Conservation (phyloP, 2,797 vertebrate species). For the Halcyon chelicuti region DNA sequence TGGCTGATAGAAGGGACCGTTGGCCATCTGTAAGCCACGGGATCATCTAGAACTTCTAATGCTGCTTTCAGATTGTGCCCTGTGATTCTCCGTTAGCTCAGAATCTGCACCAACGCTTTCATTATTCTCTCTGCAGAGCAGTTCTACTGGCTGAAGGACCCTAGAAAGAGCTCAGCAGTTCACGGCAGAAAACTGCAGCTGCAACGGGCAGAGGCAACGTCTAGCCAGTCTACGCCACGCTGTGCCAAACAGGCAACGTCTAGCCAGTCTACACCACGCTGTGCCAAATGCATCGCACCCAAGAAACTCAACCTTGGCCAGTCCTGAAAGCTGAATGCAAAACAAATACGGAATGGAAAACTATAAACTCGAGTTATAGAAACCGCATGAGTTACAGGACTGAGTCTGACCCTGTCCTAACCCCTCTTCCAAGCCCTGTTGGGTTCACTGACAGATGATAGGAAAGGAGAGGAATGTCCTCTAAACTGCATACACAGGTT, state of each 20-base stretch:
- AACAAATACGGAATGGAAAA: neutral
- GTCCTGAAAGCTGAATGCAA: neutral
- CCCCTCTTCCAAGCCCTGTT: neutral
- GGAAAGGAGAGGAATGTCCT: neutral
- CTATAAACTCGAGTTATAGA: neutral
- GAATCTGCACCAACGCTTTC: neutral
- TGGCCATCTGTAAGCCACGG: neutral
- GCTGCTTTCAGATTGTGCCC: neutral
- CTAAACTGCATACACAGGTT: neutral
- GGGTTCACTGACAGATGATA: neutral
- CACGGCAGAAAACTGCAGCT: neutral
- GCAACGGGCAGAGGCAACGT: neutral
- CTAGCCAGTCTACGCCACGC: neutral
- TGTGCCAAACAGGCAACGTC: neutral
- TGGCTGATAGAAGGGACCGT: neutral
- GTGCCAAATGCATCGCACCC: neutral
- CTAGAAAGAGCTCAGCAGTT: neutral
- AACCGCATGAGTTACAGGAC: neutral
- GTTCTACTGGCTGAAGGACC: neutral
- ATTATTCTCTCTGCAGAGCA: neutral
- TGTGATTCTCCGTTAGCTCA: neutral
- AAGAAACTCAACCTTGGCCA: neutral
- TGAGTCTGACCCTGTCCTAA: neutral
- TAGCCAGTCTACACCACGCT: neutral
- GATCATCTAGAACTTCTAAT: neutral